Base-by-base conservation (phyloP, 2,113 vertebrate genomes). In the Scomber scombrus region DNA sequence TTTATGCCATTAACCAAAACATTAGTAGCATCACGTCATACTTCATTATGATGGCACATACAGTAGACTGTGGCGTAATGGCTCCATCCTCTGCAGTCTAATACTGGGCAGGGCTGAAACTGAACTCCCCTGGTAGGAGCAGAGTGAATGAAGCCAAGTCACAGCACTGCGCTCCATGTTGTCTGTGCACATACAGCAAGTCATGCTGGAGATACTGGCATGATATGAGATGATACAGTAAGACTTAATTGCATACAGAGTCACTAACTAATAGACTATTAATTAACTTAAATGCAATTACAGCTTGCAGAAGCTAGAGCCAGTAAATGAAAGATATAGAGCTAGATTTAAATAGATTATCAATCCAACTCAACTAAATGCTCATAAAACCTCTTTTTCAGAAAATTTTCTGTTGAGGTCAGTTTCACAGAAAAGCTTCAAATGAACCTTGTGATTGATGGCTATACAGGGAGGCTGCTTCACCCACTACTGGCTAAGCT, bases 11-110 rank as follows among this genome's bases (percentile, higher is more conserved):
- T 11, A 4, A 58, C 34, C 40, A 43, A 71, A 55, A 31, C 16
- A 6, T 26, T 2, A 26, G 23, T 26, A 26, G 23, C 23, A 26
- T 26, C 23, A 26, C 23, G 23, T 67, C 15, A 16, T 40, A 2
- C 40, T 21, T n/a, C 19, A 31, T 45, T 62, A 1, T 49, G 15
- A 43, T 14, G 9, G 8, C 23, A 50, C 51, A 18, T 46, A 29
- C 11, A 21, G 46, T 4, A 52, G 58, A 29, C 68, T 21, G 7
- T 69, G 58, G 18, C 12, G 3, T 21, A 5, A 66, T 0, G 56
- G 8, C 73, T 71, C n/a, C 1, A 29, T 70, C 18, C 63, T 84
- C 78, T 56, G 85, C 81, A 71, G 85, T 68, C 45, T 85, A 12
- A 21, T 49, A 49, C 54, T 71, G 64, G 69, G 64, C 72, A 56